Conservation (phyloP, 2,113 vertebrate genomes). For the Tringa solitaria region DNA sequence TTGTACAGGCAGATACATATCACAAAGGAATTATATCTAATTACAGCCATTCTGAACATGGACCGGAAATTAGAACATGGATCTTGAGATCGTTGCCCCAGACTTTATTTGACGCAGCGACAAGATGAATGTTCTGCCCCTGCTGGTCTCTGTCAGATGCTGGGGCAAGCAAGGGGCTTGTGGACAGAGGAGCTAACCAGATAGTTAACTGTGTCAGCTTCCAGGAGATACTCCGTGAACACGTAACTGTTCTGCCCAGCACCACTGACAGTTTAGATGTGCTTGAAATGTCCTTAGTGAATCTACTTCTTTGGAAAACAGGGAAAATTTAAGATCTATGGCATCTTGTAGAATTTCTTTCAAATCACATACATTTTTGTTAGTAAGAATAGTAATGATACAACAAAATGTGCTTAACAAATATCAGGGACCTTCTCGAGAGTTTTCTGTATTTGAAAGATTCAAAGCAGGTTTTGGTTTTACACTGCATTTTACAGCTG, state of each 20-base stretch:
- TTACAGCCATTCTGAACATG: neutral
- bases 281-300: neutral
- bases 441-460: neutral
- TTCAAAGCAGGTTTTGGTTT: neutral
- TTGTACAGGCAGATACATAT: slow-evolving; percentile 18
- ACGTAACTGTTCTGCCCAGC: neutral
- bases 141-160: neutral
- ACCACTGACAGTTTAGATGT: neutral
- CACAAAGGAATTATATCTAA: slow-evolving; percentile 17
- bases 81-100: neutral
- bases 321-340: neutral
- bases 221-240: neutral
- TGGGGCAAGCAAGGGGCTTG: neutral
- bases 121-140: slow-evolving; percentile 20
- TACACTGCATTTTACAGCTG: neutral
- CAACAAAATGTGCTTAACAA: neutral
- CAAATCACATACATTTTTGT: neutral
- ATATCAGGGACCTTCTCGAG: neutral
- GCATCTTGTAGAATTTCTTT: neutral
- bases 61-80: slow-evolving; percentile 27
- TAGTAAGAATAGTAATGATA: neutral
- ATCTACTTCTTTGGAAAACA: neutral
- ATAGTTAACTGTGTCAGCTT: slow-evolving; percentile 20
- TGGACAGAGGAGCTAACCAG: slow-evolving; percentile 10
- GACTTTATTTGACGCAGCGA: slow-evolving; percentile 8